Evolutionary conservation across 2,888 invertebrate genomes (phyloP).

Genomic region (Mermis nigrescens): DNA sequence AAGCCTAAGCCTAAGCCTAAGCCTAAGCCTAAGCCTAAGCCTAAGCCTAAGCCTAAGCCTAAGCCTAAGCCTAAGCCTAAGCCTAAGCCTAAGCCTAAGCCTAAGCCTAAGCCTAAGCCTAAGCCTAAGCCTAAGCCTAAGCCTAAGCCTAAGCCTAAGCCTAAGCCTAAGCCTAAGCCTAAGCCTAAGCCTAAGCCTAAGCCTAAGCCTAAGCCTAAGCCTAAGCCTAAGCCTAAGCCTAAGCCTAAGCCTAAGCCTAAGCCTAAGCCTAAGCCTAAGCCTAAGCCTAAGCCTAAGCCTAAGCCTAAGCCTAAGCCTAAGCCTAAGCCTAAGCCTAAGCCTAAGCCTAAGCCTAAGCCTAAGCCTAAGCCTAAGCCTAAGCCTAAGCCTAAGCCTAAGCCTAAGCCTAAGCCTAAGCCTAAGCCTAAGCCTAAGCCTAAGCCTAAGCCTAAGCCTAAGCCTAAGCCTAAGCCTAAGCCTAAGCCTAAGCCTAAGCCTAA

Average conservation of each 20-base stretch:
- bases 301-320: constrained; percentile 5
- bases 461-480: constrained; percentile 1
- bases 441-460: constrained; percentile 4
- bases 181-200: no score
- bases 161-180: no score
- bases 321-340: constrained; percentile 3
- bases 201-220: no score
- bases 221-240: no score
- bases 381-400: constrained; percentile 5
- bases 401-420: constrained; percentile 4
- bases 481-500: constrained; percentile 5
- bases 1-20: no score
- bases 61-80: no score
- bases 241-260: neutral
- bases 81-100: no score
- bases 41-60: no score
- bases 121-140: no score
- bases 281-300: neutral
- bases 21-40: no score
- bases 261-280: neutral
- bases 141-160: no score
- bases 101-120: no score
- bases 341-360: constrained; percentile 5
- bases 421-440: constrained; percentile 1
- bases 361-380: constrained; percentile 5